Evolutionary conservation across 2,797 vertebrate species (phyloP), one percentile per base, ranked within the genome.

Genomic region (Onychomys arenicola): DNA sequence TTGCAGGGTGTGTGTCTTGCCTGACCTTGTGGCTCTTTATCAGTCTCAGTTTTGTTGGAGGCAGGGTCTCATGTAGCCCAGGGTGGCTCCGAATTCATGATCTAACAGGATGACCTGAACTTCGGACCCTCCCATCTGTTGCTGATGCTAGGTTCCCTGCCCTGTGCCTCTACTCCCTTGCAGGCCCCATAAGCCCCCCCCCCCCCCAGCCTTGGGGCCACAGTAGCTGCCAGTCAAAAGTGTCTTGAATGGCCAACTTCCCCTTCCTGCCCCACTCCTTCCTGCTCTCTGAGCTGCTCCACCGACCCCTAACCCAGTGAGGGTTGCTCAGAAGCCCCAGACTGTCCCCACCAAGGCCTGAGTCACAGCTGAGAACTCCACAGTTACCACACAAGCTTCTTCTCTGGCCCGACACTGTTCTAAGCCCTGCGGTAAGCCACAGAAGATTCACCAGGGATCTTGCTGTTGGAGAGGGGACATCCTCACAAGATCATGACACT

Each of bases 321-420:
- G 73, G 59, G 29, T 78, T 96, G 93, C 96, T 61, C 11, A 89
- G 89, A 96, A 86, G 73, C 73, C 43, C 25, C 27, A 87, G 95
- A 88, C 81, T 77, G 59, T 92, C 90, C 85, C 92, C 84, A 57
- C 80, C 59, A 83, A 5, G 2, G 93, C 92, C 93, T 73, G 93
- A 97, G 94, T 96, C 96, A 97, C 52, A 8, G 4, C 27, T 21
- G 77, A 90, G 90, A 83, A 67, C 9, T 67, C 67, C 63, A 43
- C 7, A 7, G 27, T 77, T 57, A 16, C 57, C 59, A 49, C 61
- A 40, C 6, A 52, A 52, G 77, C 52, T 17, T 57, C 46, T 61
- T 16, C n/a, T 10, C 13, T 19, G 80, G 67, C 61, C 65, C 16
- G 82, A 65, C 17, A 2, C 57, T 23, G 11, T 43, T 13, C 43